phyloP scores from a whole-genome alignment of 1,140 invertebrate genomes.

The Lasioglossum albipes region DNA sequence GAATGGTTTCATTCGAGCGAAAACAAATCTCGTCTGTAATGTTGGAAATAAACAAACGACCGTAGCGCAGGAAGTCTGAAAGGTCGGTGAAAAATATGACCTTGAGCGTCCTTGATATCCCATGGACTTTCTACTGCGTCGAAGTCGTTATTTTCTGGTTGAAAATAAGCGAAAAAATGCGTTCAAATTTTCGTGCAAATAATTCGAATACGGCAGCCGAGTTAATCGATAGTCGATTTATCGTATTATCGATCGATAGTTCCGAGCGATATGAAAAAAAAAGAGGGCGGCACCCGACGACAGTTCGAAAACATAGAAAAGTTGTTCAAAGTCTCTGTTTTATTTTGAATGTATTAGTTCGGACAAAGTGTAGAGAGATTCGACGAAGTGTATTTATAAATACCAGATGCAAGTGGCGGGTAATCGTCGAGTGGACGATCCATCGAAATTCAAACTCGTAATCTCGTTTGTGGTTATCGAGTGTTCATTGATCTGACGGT shows the following conservation, averaged over 20 bases:
- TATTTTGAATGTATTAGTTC: background rate
- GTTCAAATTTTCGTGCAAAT: background rate
- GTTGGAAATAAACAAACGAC: background rate
- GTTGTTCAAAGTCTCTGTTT: background rate
- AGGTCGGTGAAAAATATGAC: background rate
- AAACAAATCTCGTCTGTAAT: background rate
- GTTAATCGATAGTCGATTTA: background rate
- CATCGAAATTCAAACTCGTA: conserved; percentile 26
- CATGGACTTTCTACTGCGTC: background rate
- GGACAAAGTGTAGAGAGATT: background rate
- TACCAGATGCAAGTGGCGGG: conserved; percentile 7
- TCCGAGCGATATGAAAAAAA: background rate
- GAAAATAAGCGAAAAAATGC: background rate
- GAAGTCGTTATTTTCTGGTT: background rate
- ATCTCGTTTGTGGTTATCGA: conserved; percentile 35
- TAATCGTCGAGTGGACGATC: conserved; percentile 5
- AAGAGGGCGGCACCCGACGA: background rate
- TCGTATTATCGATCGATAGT: too few species aligned
- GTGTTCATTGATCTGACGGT: conserved; percentile 42
- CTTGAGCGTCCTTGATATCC: background rate
- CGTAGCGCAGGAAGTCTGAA: background rate
- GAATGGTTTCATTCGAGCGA: background rate
- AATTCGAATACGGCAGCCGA: background rate
- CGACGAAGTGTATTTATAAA: conserved; percentile 18
- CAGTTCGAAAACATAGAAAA: background rate